Base-by-base conservation (phyloP, 2,888 invertebrate genomes). In the Matsumyia berberina region DNA sequence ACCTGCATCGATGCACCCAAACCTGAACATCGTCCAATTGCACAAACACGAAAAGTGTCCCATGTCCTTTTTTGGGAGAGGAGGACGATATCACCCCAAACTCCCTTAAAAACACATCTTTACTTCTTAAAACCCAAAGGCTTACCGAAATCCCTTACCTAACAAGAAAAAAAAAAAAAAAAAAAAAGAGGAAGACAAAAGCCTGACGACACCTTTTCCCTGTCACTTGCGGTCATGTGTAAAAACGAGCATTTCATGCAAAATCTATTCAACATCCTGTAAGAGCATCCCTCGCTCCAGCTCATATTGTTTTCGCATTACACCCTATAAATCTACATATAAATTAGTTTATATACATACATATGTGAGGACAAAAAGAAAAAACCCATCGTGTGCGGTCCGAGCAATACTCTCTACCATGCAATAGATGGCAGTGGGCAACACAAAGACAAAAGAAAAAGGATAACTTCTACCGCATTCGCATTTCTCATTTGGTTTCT, bases 221-320 rank as follows among this genome's bases (percentile, higher is more conserved):
- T 83, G 83, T 83, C 83, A 83, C 82, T 83, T 67, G 83, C 72
- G 83, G 83, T 78, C 82, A 83, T 83, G 82, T 79, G 73, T 67
- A 79, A 83, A 81, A 83, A 83, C 83, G 83, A 79, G 58, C 67
- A 62, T 73, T 83, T 78, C 73, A 83, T 73, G 62, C 78, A 78
- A 67, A 78, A 79, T 67, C 83, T 62, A 67, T 78, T 72, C 66
- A 37, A 53, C 58, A 44, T 64, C 57, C 62, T 60, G 37, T 17
- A 58, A 60, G n/a, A 15, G 35, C 33, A 35, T 24, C 51, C 31
- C 44, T 12, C 24, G 8, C 17, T 31, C 42, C 46, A 49, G 19
- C 67, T 72, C 57, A 44, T 72, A 83, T 83, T 83, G 83, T 83
- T 79, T 79, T 73, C 72, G 17, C 83, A 83, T 83, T 83, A 83